Base-by-base conservation (phyloP, 2,888 invertebrate species). In the Apeira syringaria region DNA sequence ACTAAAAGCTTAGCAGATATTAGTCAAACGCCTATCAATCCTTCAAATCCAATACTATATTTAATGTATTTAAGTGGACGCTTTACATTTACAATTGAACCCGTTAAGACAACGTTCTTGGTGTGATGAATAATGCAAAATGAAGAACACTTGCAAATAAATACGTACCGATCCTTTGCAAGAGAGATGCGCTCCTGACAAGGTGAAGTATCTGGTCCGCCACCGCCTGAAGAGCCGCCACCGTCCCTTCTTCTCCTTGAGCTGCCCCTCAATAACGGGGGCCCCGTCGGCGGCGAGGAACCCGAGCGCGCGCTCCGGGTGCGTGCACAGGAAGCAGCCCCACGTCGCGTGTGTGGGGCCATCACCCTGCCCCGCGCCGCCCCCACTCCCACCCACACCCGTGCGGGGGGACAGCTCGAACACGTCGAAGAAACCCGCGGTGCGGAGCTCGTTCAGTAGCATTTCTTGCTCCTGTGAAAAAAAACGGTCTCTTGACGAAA, bases 261-360 rank as follows among this genome's bases (percentile, higher is more conserved):
- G 68, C 56, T 72, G 73, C 0, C 76, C 76, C 53, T 97, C 97
- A 58, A 97, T 97, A 61, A 97, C 96, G 22, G 97, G 97, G 68
- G 94, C 94, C 10, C 96, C 94, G 78, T 95, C 95, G 44, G 93
- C 93, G 53, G 93, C 92, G 24, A 97, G 90, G 77, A 97, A 96
- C 4, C 96, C 96, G 2, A 94, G 93, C 3, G 97, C 96, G 54
- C 96, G 92, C 76, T 98, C 98, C 0, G 98, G 98, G 83, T 97
- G 97, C 67, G 96, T 96, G 82, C 98, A 98, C 53, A 98, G 91
- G 81, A 98, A 98, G 80, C 98, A 98, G 36, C 96, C 96, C 98
- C 98, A 98, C 32, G 81, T 70, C 45, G 78, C 78, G 51, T 69
- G 73, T 20, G 73, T 68, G 47, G 69, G 38, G 5, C 36, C 49